These are phyloP conservation scores for Psammodynastes pulverulentus DNA, from an alignment of 2,113 vertebrate genomes.

Conservation along the genomic window DNA sequence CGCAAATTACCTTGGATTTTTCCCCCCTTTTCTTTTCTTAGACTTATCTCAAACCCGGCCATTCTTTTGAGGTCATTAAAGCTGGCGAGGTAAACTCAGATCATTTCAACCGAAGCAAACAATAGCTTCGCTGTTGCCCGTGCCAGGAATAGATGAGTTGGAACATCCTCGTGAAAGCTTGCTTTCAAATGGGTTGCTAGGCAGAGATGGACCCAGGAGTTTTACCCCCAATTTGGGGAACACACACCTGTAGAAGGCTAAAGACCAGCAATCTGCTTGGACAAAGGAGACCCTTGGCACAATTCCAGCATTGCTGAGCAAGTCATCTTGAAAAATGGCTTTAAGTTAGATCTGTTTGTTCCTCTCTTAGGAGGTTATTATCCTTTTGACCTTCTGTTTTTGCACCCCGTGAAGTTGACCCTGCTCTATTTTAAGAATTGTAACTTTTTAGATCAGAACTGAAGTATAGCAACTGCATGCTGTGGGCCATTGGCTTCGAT, in stretches of 20 bases:
- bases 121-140: slow-evolving; percentile 46
- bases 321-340: slow-evolving; percentile 23
- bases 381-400: not conserved
- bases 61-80: slow-evolving; percentile 51
- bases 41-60: slow-evolving; percentile 19
- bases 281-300: not conserved
- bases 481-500: not conserved
- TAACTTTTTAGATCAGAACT: not conserved
- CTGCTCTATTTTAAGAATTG: not conserved
- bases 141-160: slow-evolving; percentile 47
- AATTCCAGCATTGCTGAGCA: not conserved
- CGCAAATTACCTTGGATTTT: not conserved
- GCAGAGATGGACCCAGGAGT: not conserved
- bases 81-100: slow-evolving; percentile 34
- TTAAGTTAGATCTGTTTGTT: not conserved
- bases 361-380: slow-evolving; percentile 34
- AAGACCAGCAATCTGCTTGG: slow-evolving; percentile 29
- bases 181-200: slow-evolving; percentile 26
- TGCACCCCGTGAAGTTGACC: not conserved
- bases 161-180: slow-evolving; percentile 25
- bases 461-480: not conserved
- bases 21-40: not conserved
- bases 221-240: not conserved
- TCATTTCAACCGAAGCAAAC: slow-evolving; percentile 55
- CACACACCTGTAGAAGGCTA: slow-evolving; percentile 38